Base-by-base conservation (phyloP, 2,113 vertebrate species). In the Albula goreensis region DNA sequence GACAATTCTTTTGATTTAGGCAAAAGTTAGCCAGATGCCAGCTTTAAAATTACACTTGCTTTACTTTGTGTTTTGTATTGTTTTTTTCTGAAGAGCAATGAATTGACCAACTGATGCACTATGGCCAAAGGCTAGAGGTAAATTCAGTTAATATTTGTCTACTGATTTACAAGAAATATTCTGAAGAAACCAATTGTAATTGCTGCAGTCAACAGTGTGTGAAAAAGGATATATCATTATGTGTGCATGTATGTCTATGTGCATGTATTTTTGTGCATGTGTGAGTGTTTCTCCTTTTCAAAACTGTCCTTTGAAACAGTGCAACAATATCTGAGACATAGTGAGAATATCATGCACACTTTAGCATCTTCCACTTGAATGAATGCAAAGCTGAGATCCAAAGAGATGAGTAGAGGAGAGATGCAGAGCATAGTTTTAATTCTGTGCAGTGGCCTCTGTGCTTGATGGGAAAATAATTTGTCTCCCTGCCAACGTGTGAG, bases 1-100 rank as follows among this genome's bases (percentile, higher is more conserved):
- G 89, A 90, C 85, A 80, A 60, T 81, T 78, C 50, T 86, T 91
- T 92, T 89, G 85, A 91, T 91, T 86, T 91, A 81, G 87, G 86
- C 86, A 87, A 89, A 83, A 81, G 78, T 74, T 86, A 91, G 86
- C 87, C 90, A 91, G 89, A 91, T 86, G 89, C 83, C 81, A 87
- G 85, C 85, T 87, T 89, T 90, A 49, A 84, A 80, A 87, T 60
- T 88, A 41, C 50, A 31, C 85, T 87, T 88, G 81, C 63, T 80
- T 79, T 86, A 9, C 84, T 86, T 83, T 60, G 66, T 78, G 52
- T 77, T 78, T 81, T 48, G 41, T 60, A 81, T 81, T 66, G 78
- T 80, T 80, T 25, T 77, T 25, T 87, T 81, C 89, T 80, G 84
- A 78, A 88, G 83, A 87, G 41, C 85, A 83, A 49, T 80, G 63